Conservation (phyloP, 53 echinoderm and acorn worm genomes). For the Paracentrotus lividus region DNA sequence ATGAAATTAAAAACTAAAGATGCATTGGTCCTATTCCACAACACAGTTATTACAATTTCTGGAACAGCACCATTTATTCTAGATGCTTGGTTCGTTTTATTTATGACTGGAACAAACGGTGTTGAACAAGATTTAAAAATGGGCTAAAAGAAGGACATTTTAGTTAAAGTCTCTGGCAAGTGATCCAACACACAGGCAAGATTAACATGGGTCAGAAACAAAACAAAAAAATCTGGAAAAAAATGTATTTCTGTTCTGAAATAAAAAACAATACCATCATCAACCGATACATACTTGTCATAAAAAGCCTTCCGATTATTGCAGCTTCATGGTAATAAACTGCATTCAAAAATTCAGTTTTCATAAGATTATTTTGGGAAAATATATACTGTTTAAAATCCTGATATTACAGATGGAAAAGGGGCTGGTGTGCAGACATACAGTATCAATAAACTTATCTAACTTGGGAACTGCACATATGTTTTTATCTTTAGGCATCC, state of each 20-base stretch:
- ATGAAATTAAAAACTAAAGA: neutral
- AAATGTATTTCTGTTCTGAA: too few relatives aligned
- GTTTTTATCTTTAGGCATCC: too few relatives aligned
- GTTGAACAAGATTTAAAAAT: constrained; percentile 30
- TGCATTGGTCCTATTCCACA: neutral
- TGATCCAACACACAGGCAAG: constrained; percentile 39
- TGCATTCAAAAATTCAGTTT: neutral
- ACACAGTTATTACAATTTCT: neutral
- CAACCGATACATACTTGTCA: neutral
- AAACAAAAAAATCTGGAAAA: neutral
- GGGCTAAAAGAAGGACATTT: constrained; percentile 3
- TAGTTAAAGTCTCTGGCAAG: neutral
- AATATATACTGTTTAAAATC: too few relatives aligned
- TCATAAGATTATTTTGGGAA: too few relatives aligned
- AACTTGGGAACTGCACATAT: too few relatives aligned
- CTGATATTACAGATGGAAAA: too few relatives aligned
- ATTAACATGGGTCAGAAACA: neutral
- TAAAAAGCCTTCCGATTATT: too few relatives aligned
- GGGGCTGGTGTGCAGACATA: too few relatives aligned
- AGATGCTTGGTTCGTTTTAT: neutral
- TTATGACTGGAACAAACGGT: neutral
- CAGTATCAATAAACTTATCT: too few relatives aligned
- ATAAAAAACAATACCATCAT: neutral
- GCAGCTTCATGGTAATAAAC: too few relatives aligned
- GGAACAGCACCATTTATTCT: neutral